Conservation (phyloP, 1,140 invertebrate genomes). For the Cydia strobilella region DNA sequence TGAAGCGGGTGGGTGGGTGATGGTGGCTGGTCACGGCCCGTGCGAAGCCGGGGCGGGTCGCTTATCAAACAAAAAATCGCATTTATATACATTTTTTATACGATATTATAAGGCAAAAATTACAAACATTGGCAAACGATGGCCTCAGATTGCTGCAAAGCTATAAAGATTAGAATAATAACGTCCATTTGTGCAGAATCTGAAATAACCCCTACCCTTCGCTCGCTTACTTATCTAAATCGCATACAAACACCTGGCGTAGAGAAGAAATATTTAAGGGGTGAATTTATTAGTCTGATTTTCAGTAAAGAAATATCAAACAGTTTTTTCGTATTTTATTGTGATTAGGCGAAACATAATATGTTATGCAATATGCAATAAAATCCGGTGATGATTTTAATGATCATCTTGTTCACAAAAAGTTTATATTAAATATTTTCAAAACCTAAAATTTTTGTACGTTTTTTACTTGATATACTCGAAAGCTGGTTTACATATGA, state of each 20-base stretch:
- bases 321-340: background rate
- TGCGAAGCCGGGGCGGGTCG: too few species aligned
- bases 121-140: slow-evolving; percentile 1
- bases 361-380: too few species aligned
- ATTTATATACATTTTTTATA: slow-evolving; percentile 3
- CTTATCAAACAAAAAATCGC: too few species aligned
- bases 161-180: slow-evolving; percentile 22
- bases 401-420: too few species aligned
- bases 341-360: background rate
- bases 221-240: slow-evolving; percentile 22
- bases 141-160: background rate
- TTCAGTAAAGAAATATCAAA: background rate
- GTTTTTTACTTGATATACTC: too few species aligned
- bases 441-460: too few species aligned
- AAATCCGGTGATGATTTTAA: too few species aligned
- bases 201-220: slow-evolving; percentile 25
- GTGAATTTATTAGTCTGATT: slow-evolving; percentile 5
- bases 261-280: slow-evolving; percentile 14
- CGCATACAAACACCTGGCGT: slow-evolving; percentile 14
- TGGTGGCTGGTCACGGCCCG: too few species aligned
- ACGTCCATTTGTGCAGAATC: slow-evolving; percentile 21
- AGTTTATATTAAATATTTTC: too few species aligned
- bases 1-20: too few species aligned
- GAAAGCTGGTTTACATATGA: too few species aligned
- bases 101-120: background rate